phyloP scores from a whole-genome alignment of 2,113 vertebrate species.

The Propithecus coquereli region DNA sequence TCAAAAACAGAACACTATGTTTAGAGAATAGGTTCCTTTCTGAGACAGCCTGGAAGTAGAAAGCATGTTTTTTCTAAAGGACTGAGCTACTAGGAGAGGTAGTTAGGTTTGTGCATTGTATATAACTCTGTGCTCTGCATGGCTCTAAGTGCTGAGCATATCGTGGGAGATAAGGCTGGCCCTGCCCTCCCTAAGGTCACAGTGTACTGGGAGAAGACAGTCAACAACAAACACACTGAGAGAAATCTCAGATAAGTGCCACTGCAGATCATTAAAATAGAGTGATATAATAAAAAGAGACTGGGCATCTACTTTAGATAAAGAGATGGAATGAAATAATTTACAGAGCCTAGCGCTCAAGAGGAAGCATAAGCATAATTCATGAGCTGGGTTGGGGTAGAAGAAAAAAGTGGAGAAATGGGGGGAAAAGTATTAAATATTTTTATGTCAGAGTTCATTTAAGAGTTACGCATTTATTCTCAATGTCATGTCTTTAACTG shows the following conservation, averaged over 20 bases:
- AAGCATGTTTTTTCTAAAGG: not conserved
- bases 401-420: not conserved
- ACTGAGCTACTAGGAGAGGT: not conserved
- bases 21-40: not conserved
- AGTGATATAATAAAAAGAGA: not conserved
- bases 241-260: not conserved
- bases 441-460: not conserved
- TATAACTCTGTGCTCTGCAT: not conserved
- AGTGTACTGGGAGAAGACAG: not conserved
- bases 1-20: not conserved
- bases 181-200: not conserved
- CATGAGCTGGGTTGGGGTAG: not conserved
- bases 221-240: not conserved
- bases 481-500: not conserved
- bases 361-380: not conserved
- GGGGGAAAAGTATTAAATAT: not conserved
- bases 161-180: not conserved
- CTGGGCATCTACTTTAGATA: not conserved
- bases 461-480: not conserved
- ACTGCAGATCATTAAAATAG: not conserved
- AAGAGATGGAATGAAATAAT: not conserved
- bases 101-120: not conserved
- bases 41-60: not conserved
- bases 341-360: not conserved
- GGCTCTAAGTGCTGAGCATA: not conserved